Conservation (phyloP, 2,113 vertebrate genomes). For the Panthera leo region DNA sequence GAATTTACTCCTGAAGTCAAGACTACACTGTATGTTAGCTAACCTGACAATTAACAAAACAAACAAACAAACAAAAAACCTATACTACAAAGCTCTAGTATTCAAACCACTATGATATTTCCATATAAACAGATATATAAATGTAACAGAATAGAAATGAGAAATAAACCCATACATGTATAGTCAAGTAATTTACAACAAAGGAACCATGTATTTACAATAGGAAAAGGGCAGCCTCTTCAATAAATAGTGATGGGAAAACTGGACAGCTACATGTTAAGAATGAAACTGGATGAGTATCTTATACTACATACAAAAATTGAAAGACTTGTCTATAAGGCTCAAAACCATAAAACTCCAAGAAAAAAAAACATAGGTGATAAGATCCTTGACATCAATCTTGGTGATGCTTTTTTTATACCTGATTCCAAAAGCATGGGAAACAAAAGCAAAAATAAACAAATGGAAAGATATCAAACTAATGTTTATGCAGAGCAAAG, state of each 20-base stretch:
- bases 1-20: too few relatives aligned
- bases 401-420: background rate
- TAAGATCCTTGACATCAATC: background rate
- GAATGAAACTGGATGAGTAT: background rate
- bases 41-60: too few relatives aligned
- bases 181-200: background rate
- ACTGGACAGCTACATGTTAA: background rate
- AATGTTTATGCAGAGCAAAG: background rate
- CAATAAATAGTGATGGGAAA: background rate
- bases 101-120: background rate
- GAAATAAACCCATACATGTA: background rate
- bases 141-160: background rate
- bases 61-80: too few relatives aligned
- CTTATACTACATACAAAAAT: background rate
- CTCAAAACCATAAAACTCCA: background rate
- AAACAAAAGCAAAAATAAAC: background rate
- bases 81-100: background rate
- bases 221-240: background rate
- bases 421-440: background rate
- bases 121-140: background rate
- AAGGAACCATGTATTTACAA: background rate
- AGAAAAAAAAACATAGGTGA: background rate
- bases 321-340: background rate
- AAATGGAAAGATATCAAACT: background rate
- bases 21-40: too few relatives aligned